A percentile compares a stretch with the other conserved stretches of the same genome.
Conservation (phyloP, 2,113 vertebrate species). For the Chloropsis hardwickii region DNA sequence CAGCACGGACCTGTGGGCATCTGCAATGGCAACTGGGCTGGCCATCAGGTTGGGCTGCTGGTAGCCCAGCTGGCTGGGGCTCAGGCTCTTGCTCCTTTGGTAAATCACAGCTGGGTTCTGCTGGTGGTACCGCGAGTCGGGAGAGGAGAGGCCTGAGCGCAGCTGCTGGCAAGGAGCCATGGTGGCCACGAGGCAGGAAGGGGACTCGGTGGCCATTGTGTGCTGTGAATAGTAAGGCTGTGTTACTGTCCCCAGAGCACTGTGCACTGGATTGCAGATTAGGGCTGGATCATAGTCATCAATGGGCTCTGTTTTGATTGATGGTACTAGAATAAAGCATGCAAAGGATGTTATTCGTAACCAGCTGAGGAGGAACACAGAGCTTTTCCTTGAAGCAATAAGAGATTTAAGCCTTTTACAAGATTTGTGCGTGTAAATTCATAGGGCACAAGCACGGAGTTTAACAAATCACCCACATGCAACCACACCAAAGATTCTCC, state of each 20-base stretch:
- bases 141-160: conserved; percentile 80
- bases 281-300: conserved; percentile 89
- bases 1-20: conserved; percentile 90
- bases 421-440: background rate
- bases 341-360: conserved; percentile 27
- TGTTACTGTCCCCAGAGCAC: conserved; percentile 82
- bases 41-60: conserved; percentile 77
- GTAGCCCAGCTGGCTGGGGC: conserved; percentile 81
- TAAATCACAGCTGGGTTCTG: conserved; percentile 86
- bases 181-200: conserved; percentile 81
- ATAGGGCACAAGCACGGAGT: rapidly evolving
- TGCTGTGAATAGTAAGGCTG: conserved; percentile 88
- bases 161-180: conserved; percentile 90
- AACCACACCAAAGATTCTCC: background rate
- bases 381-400: conserved; percentile 19
- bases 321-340: conserved; percentile 83
- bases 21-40: conserved; percentile 73
- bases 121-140: conserved; percentile 85
- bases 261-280: conserved; percentile 83
- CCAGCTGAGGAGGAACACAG: background rate
- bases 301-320: conserved; percentile 94
- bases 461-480: background rate
- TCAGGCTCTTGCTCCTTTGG: conserved; percentile 85
- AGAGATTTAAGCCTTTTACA: background rate
- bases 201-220: conserved; percentile 80